phyloP scores from a whole-genome alignment of 2,113 vertebrate species.

The Toxotes chatareus region DNA sequence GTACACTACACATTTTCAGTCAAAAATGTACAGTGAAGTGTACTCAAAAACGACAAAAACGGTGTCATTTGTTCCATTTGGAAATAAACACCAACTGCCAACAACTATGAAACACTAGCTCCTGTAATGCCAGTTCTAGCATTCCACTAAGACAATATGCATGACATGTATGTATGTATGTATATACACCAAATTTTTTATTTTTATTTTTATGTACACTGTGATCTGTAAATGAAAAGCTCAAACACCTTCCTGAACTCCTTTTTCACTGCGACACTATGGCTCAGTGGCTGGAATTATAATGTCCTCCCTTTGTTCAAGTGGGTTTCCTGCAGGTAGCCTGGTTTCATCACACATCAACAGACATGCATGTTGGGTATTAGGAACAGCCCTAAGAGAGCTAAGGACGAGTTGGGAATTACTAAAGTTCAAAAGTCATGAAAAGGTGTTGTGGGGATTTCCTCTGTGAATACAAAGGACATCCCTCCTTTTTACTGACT shows the following conservation, averaged over 20 bases:
- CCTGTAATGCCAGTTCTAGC: not conserved
- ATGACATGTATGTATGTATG: not conserved
- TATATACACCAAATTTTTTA: not conserved
- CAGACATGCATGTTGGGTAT: not conserved
- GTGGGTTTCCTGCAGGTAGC: not conserved
- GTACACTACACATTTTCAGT: not conserved
- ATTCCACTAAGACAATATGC: not conserved
- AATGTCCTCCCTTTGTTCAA: not conserved
- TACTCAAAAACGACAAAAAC: not conserved
- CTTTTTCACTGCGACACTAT: not conserved
- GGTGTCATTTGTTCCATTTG: constrained; percentile 1
- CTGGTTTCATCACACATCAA: constrained; percentile 15
- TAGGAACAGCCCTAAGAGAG: not conserved
- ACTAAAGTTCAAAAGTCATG: constrained; percentile 31
- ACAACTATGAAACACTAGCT: constrained; percentile 18
- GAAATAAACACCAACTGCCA: constrained; percentile 24
- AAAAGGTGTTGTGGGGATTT: constrained; percentile 39
- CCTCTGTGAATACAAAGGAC: constrained; percentile 27
- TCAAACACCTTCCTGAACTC: not conserved
- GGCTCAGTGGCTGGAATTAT: not conserved
- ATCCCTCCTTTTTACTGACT: constrained; percentile 1
- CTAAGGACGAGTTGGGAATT: constrained; percentile 18
- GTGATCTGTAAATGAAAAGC: constrained; percentile 14
- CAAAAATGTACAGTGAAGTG: not conserved
- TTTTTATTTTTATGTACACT: not conserved